Conservation (phyloP, 1,140 invertebrate species). For the Zaprionus ornatus region DNA sequence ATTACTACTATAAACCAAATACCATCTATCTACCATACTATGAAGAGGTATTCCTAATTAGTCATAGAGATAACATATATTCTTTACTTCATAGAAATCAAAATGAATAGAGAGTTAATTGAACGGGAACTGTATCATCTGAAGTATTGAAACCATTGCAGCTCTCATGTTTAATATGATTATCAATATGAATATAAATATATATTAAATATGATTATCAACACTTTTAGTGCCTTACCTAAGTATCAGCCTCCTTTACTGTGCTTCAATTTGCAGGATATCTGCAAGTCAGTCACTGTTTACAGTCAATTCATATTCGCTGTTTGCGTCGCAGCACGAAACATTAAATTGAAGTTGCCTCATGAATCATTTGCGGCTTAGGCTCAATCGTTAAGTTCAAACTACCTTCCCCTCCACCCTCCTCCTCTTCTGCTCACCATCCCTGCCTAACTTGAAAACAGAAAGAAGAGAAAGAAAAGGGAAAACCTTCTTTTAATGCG, state of each 20-base stretch:
- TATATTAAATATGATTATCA: no score
- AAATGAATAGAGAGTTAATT: no score
- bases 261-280: conserved; percentile 2
- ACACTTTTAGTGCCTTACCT: no score
- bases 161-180: no score
- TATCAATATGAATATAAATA: no score
- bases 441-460: not conserved
- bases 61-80: no score
- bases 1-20: no score
- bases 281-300: not conserved
- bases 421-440: not conserved
- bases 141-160: not conserved
- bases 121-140: no score
- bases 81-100: no score
- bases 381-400: not conserved
- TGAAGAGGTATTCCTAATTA: no score
- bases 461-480: conserved; percentile 35
- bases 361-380: conserved; percentile 45
- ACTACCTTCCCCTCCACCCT: not conserved
- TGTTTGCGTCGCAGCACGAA: conserved; percentile 29
- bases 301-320: not conserved
- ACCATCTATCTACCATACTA: no score
- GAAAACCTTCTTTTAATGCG: conserved; percentile 45
- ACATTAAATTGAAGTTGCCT: conserved; percentile 34
- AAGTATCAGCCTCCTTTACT: no score